Conservation (phyloP, 2,888 invertebrate species). For the Ptilodon capucinus region DNA sequence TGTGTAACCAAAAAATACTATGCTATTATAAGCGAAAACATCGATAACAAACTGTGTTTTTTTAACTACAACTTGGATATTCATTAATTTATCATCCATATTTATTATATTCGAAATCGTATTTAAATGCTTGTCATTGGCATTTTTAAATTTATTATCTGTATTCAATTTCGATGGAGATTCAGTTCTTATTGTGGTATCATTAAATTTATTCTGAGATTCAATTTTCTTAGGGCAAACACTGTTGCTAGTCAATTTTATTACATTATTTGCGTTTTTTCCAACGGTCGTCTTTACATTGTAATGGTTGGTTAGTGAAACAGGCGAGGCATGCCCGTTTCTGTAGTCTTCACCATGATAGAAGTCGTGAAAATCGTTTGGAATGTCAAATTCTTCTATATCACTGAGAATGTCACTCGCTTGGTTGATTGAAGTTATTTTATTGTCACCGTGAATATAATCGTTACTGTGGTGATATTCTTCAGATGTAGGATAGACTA, state of each 20-base stretch:
- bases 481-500: background rate
- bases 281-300: no score
- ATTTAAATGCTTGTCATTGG: slow-evolving; percentile 48
- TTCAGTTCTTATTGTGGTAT: background rate
- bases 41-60: background rate
- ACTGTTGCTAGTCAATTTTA: background rate
- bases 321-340: no score
- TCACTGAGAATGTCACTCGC: background rate
- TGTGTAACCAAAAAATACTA: background rate
- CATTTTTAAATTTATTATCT: no score
- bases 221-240: background rate
- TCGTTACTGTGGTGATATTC: background rate
- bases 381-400: background rate
- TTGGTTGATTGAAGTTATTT: background rate
- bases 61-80: slow-evolving; percentile 40
- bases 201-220: background rate
- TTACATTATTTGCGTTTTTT: background rate
- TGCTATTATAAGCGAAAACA: background rate
- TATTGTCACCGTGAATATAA: background rate
- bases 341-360: no score
- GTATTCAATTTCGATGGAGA: background rate
- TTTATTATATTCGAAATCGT: no score
- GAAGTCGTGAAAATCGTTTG: no score
- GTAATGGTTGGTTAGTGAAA: no score
- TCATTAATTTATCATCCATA: slow-evolving; percentile 36